These are phyloP conservation scores for Tribolium freemani DNA, from an alignment of 2,888 invertebrate genomes.

Conservation along the genomic window DNA sequence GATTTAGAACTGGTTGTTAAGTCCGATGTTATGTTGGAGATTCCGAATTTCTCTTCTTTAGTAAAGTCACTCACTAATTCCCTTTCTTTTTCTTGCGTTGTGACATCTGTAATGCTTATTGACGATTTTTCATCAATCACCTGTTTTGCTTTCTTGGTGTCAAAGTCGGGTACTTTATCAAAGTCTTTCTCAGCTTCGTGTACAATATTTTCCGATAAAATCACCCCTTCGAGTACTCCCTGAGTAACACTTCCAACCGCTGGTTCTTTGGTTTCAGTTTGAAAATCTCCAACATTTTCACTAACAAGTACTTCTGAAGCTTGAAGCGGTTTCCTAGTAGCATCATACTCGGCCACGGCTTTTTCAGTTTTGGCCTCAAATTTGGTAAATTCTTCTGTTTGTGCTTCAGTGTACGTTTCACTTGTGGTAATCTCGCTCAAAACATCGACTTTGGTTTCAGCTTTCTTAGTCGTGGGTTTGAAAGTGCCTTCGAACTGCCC, in stretches of 20 bases:
- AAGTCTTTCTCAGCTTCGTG: constrained; percentile 69
- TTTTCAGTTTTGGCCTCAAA: constrained; percentile 53
- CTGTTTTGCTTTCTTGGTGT: constrained; percentile 64
- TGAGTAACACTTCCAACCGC: constrained; percentile 63
- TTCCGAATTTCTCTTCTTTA: constrained; percentile 45
- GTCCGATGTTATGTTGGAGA: constrained; percentile 55
- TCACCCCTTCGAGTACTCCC: constrained; percentile 66
- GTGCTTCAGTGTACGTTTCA: constrained; percentile 69
- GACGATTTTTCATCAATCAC: constrained; percentile 67
- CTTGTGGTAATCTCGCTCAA: constrained; percentile 73
- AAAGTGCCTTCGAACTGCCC: constrained; percentile 61
- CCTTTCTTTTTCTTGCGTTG: constrained; percentile 58
- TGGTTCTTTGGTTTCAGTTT: constrained; percentile 53
- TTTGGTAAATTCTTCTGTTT: constrained; percentile 63
- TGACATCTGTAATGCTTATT: constrained; percentile 62
- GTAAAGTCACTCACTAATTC: constrained; percentile 41
- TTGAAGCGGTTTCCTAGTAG: constrained; percentile 63
- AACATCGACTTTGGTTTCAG: constrained; percentile 71
- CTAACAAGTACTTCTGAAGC: constrained; percentile 59
- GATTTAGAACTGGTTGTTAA: constrained; percentile 57
- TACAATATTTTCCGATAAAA: constrained; percentile 65
- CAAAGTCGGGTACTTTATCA: constrained; percentile 56
- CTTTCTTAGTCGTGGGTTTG: constrained; percentile 70
- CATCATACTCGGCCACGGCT: constrained; percentile 62
- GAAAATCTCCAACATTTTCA: constrained; percentile 57